phyloP scores from a whole-genome alignment of 2,797 vertebrate genomes.

The Otolemur crassicaudatus region DNA sequence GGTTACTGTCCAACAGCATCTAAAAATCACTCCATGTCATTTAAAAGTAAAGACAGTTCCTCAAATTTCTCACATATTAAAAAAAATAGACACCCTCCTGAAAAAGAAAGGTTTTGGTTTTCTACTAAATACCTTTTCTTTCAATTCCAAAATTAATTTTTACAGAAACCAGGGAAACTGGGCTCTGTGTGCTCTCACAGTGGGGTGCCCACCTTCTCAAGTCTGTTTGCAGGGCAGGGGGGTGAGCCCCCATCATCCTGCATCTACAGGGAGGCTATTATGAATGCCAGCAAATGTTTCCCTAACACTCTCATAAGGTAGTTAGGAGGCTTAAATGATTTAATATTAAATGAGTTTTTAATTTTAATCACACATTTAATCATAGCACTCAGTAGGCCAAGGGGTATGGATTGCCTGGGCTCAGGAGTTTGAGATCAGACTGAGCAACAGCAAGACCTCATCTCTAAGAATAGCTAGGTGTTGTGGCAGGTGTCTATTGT shows the following conservation, averaged over 20 bases:
- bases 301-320: not conserved
- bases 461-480: too few relatives aligned
- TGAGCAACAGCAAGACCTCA: too few relatives aligned
- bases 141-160: not conserved
- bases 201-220: rapidly evolving
- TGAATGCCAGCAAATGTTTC: not conserved
- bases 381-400: too few relatives aligned
- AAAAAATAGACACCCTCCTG: not conserved
- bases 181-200: not conserved
- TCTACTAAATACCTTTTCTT: not conserved
- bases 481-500: too few relatives aligned
- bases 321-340: not conserved
- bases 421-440: too few relatives aligned
- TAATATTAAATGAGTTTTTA: not conserved
- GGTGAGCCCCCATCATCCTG: rapidly evolving
- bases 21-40: not conserved
- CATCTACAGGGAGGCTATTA: not conserved
- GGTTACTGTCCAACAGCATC: not conserved
- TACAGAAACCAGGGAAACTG: not conserved
- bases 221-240: not conserved
- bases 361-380: too few relatives aligned
- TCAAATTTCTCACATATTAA: not conserved
- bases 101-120: not conserved
- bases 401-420: too few relatives aligned
- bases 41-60: not conserved